phyloP scores from a whole-genome alignment of 2,113 vertebrate genomes.

The Lepus europaeus region DNA sequence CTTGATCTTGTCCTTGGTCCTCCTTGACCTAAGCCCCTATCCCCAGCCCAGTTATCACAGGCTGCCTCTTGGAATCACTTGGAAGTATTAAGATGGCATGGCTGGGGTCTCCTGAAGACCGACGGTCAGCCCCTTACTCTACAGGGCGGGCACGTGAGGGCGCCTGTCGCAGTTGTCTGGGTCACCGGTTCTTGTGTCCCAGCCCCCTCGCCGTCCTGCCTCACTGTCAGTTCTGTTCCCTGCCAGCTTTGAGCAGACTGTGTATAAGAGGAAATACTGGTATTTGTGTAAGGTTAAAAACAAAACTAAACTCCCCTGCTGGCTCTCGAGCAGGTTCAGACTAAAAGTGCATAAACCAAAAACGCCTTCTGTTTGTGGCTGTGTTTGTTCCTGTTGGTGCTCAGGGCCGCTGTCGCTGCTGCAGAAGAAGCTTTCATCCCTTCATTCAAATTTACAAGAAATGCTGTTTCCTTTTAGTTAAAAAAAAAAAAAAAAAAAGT shows the following conservation, averaged over 20 bases:
- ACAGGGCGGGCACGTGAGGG: rapidly evolving
- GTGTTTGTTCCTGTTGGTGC: conserved; percentile 72
- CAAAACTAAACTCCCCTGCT: conserved; percentile 63
- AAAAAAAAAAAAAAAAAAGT: conserved; percentile 70
- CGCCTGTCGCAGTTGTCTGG: neutral
- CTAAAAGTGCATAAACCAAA: conserved; percentile 56
- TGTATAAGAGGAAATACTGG: conserved; percentile 53
- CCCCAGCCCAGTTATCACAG: neutral
- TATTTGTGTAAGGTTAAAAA: conserved; percentile 13
- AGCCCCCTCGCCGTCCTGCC: neutral
- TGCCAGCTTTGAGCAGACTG: conserved; percentile 40
- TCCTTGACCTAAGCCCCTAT: neutral
- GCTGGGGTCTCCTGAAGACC: neutral
- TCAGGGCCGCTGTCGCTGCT: conserved; percentile 71
- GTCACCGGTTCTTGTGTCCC: neutral
- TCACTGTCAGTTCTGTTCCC: neutral
- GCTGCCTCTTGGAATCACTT: neutral
- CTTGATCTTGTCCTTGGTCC: neutral
- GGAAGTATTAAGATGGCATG: neutral
- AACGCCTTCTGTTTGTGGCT: conserved; percentile 69
- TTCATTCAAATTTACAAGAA: conserved; percentile 84
- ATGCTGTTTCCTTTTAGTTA: conserved; percentile 78
- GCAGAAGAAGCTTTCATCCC: conserved; percentile 76
- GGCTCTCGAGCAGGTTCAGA: conserved; percentile 23
- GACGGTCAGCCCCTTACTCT: neutral